Evolutionary conservation across 2,113 vertebrate species (phyloP).

Genomic region (Hemibagrus wyckioides): DNA sequence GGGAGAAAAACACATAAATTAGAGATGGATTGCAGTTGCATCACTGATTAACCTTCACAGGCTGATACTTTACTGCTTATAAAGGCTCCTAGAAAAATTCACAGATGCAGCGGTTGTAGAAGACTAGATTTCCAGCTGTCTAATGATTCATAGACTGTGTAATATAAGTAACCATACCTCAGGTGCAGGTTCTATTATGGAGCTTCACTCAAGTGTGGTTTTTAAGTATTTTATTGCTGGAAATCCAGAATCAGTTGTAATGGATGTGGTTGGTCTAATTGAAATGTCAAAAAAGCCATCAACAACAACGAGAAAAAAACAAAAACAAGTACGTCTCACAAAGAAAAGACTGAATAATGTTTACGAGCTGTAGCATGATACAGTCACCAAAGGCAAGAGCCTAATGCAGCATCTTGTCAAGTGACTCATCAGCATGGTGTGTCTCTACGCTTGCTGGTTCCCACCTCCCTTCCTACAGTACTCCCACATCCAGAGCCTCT

Average conservation of each 20-base stretch:
- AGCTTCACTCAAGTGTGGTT: conserved; percentile 12
- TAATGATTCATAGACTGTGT: conserved; percentile 31
- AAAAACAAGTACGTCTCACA: background rate
- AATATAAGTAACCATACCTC: conserved; percentile 33
- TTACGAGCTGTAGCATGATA: conserved; percentile 1
- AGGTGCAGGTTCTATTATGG: background rate
- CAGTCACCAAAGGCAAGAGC: background rate
- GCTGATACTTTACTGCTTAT: conserved; percentile 38
- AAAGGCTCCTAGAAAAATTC: conserved; percentile 52
- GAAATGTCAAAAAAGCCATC: background rate
- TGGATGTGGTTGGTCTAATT: conserved; percentile 1
- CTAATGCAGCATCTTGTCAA: background rate
- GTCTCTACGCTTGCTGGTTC: background rate
- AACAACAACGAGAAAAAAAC: too few species aligned
- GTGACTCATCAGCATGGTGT: background rate
- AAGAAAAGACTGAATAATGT: background rate
- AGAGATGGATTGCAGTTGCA: conserved; percentile 54
- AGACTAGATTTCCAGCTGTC: background rate
- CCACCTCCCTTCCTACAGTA: background rate
- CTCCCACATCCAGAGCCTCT: background rate
- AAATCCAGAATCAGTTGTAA: conserved; percentile 9
- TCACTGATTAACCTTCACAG: conserved; percentile 48
- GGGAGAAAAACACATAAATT: conserved; percentile 47
- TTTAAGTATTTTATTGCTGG: conserved; percentile 21
- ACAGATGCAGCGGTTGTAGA: conserved; percentile 1